Base-by-base conservation (phyloP, 1,140 invertebrate genomes). In the Agrilus planipennis region DNA sequence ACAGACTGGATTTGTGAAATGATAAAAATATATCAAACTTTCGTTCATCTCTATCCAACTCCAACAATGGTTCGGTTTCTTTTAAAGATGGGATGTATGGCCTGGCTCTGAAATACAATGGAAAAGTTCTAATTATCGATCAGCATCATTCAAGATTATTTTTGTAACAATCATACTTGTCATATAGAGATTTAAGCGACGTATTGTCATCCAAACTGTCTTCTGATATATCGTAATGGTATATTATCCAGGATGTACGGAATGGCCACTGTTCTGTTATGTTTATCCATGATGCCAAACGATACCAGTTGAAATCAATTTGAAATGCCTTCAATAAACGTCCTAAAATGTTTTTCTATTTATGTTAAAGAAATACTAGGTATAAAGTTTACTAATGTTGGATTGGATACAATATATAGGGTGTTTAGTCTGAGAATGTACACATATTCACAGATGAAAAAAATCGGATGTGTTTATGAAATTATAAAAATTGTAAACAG, bases 241-340 rank as follows among this genome's bases (percentile, higher is more conserved):
- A 75, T 40, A 96, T 94, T 46, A 99, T 84, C 91, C 93, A 98
- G 11, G 91, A 95, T 9, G 91, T 89, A 40, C 92, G 71, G 62
- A 93, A 91, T 0, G 94, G 93, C 94, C 94, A 99, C 62, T 98
- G 94, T 63, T 99, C 95, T 0, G 92, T 95, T 21, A 99, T 81
- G 62, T 98, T 98, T 32, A 97, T 86, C 93, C 93, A 99, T 36
- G 86, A 89, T 35, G 90, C 89, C 46, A 97, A 68, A 49, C 92
- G 84, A 64, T 95, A 91, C 94, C 94, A 99, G 64, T 92, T 95
- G 64, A 99, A 98, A 60, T 98, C 94, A 46, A 99, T 90, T 67
- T 95, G 90, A 72, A 97, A 97, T 53, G 94, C 89, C 73, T 97
- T 91, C 44, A 99, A 67, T 42, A 99, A 71, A 29, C 94, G 81